Base-by-base conservation (phyloP, 2,113 vertebrate species). In the Tretioscincus oriximinensis region DNA sequence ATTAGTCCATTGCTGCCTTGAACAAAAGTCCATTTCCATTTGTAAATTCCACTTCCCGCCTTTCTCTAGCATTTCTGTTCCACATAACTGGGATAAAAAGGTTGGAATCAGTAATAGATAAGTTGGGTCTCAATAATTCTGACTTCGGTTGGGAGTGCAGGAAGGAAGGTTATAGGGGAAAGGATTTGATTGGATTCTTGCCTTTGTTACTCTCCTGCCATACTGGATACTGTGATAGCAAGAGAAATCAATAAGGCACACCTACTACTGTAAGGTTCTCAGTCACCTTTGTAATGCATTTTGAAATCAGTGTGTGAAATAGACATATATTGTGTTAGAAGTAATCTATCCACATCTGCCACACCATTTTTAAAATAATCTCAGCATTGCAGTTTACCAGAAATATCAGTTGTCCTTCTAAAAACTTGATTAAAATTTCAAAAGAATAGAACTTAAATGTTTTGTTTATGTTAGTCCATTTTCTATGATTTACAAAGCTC, bases 281-380 rank as follows among this genome's bases (percentile, higher is more conserved):
- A 49, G 24, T 80, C 68, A 64, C 47, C 67, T 79, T 72, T 49
- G 58, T 72, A 80, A 80, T 64, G 69, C 64, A 63, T 72, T 80
- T 64, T 72, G 41, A 72, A 69, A 80, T 72, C 69, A 64, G 58
- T 72, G 69, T 41, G 35, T 64, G 60, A 72, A 79, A 71, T 61
- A 79, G 77, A 72, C 60, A 49, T 71, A 49, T 49, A 49, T 58
- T 63, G 58, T 49, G 68, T 49, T 70, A 72, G 69, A 41, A 64
- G 63, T 70, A 45, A 78, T 60, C 78, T 72, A 29, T 71, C 77
- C 54, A 60, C 54, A 61, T 80, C 69, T 72, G 69, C 78, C 78
- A 64, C 68, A 80, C 69, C 63, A n/a, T 69, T 60, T 58, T 41
- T 22, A 26, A 9, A 24, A 41, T 29, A 74, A 74, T 73, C 24